Base-by-base conservation (phyloP, 2,888 invertebrate genomes). In the Stenotaenia linearis region DNA sequence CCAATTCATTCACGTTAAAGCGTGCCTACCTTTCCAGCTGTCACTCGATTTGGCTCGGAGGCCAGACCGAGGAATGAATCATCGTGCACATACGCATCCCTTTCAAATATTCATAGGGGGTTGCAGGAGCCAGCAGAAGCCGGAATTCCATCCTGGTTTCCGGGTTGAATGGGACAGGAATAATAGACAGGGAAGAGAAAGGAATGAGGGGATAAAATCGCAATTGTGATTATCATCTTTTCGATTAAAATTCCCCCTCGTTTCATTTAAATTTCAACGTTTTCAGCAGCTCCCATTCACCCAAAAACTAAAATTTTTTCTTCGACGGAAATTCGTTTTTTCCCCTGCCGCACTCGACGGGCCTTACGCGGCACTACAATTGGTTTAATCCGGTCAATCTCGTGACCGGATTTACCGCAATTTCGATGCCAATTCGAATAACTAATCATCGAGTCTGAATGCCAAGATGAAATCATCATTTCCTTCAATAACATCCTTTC, bases 1-100 rank as follows among this genome's bases (percentile, higher is more conserved):
- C 23, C 56, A 56, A 56, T 56, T 56, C 56, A 56, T 56, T 56
- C 56, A 56, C 56, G 56, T 56, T 56, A 56, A 56, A 56, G 56
- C 56, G 56, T 56, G 56, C 56, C 56, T 56, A 56, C 56, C 56
- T 56, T 56, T 56, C 21, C 21, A 56, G 56, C 56, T 56, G 56
- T 56, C 56, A 56, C 56, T 56, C 56, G 56, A 56, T 56, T 56
- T 56, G 56, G 56, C 56, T 56, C 56, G 56, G 4, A 56, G 56
- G 21, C 56, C 56, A 56, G 56, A 56, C 56, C 56, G 23, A 56
- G 56, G 56, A 56, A 56, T 56, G 56, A 56, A 56, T 56, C 56
- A 56, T 56, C 56, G 21, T 56, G 56, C 3, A 21, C 56, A 56
- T 21, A 56, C 56, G 56, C 56, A 56, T 56, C 56, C 56, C 56